Evolutionary conservation across 2,888 invertebrate genomes (phyloP).

Genomic region (Cheilosia pagana): DNA sequence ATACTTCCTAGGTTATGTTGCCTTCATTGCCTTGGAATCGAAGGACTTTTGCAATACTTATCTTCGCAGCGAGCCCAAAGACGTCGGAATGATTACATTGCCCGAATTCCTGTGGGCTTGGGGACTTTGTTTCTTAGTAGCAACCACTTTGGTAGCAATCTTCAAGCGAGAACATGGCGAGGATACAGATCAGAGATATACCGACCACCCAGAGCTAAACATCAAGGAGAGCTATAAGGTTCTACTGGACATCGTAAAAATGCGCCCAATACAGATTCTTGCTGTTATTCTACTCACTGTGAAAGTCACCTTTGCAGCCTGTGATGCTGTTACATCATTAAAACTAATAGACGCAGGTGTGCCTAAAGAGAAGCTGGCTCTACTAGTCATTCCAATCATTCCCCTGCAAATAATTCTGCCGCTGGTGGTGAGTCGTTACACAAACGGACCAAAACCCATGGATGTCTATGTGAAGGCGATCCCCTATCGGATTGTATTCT

Average conservation of each 20-base stretch:
- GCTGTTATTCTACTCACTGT: slow-evolving; percentile 93
- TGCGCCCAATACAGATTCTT: slow-evolving; percentile 92
- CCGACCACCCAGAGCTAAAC: slow-evolving; percentile 83
- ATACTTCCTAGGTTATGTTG: slow-evolving; percentile 97
- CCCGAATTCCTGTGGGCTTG: slow-evolving; percentile 96
- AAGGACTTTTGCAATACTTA: slow-evolving; percentile 98
- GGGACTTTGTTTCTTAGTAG: slow-evolving; percentile 95
- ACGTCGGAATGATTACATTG: slow-evolving; percentile 89
- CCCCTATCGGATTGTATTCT: slow-evolving; percentile 93
- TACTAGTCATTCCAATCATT: slow-evolving; percentile 96
- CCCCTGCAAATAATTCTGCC: slow-evolving; percentile 97
- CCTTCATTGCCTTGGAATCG: slow-evolving; percentile 98
- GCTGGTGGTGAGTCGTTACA: slow-evolving; percentile 89
- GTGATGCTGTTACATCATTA: slow-evolving; percentile 96
- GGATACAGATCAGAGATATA: slow-evolving; percentile 80
- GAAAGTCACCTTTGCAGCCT: slow-evolving; percentile 97
- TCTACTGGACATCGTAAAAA: slow-evolving; percentile 91
- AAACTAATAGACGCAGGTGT: slow-evolving; percentile 98
- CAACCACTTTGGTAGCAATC: slow-evolving; percentile 94
- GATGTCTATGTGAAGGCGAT: slow-evolving; percentile 94
- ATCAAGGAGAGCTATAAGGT: slow-evolving; percentile 91
- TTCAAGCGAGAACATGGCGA: slow-evolving; percentile 91
- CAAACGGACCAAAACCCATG: slow-evolving; percentile 94
- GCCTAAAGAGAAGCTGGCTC: slow-evolving; percentile 96
- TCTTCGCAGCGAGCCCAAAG: slow-evolving; percentile 88